Evolutionary conservation across 2,888 invertebrate species (phyloP), one percentile per base, ranked within the genome.

Genomic region (Chrysina gloriosa): DNA sequence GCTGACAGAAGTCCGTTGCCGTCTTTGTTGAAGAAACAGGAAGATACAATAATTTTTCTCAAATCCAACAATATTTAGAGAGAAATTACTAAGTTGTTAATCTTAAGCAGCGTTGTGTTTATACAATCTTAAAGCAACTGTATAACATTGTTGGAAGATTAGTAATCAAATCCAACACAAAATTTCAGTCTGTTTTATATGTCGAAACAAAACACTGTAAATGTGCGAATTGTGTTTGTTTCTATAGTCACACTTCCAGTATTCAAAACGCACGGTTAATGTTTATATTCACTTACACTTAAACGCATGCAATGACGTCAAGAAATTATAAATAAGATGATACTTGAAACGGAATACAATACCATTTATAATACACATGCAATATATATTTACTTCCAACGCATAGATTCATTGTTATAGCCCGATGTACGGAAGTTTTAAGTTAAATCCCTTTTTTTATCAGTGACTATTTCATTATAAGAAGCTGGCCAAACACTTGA

Each of bases 241-340:
- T 39, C 25, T 25, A 58, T 9, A 56, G 36, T 11, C 2, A 36
- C 36, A 39, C 39, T 25, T 39, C 27, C 23, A 39, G n/a, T 39
- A 58, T 39, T 25, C 16, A 25, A 58, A 58, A 58, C 58, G 39
- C 58, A 58, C 16, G 39, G 39, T 39, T 25, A 50, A 25, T 58
- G 58, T 58, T 58, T 58, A 58, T 58, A 14, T 39, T 58, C 58
- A 39, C 5, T 36, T 58, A 31, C 25, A 19, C 39, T 25, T 36
- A 39, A 56, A 39, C 39, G 25, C 39, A 58, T 27, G 14, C 23
- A 58, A 42, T 58, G 39, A 58, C 58, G 58, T 58, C 58, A 58
- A 39, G 39, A 39, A 39, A 58, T 56, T 58, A 58, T 6, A 58
- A 39, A 58, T 58, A 58, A 42, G 25, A 58, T 58, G n/a, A 58